These are phyloP conservation scores for Phataginus tricuspis DNA, from an alignment of 2,797 vertebrate species.

Conservation along the genomic window DNA sequence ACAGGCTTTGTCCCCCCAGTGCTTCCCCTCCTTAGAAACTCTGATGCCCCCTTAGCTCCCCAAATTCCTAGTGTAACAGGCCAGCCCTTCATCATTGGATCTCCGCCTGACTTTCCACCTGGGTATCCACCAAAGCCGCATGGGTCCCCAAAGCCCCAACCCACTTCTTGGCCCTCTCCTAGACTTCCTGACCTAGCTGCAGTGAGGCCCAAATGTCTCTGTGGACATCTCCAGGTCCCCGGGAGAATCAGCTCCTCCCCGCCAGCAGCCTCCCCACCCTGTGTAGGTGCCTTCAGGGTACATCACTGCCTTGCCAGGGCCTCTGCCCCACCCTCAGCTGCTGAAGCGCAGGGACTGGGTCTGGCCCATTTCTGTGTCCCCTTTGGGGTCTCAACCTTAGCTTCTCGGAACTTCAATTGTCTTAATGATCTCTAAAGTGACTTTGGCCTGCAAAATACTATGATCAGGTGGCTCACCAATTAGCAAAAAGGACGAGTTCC, in stretches of 20 bases:
- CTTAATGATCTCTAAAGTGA: not conserved
- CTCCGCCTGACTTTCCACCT: not conserved
- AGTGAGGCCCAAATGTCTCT: not conserved
- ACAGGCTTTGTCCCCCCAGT: not conserved
- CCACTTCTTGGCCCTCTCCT: not conserved
- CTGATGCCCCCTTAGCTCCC: not conserved
- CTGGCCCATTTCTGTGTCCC: not conserved
- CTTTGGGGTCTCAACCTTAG: not conserved
- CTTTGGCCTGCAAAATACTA: not conserved
- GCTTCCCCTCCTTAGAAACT: not conserved
- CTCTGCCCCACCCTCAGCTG: not conserved
- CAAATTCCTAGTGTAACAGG: not conserved
- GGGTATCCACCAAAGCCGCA: not conserved
- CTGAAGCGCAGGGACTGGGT: not conserved
- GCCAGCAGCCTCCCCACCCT: not conserved
- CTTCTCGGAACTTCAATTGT: not conserved
- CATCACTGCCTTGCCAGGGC: accelerated
- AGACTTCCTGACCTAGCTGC: not conserved
- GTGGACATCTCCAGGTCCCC: not conserved
- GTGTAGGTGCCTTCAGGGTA: not conserved
- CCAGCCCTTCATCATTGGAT: not conserved
- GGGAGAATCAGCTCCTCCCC: not conserved
- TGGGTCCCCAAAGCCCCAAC: not conserved
- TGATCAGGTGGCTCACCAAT: not conserved
- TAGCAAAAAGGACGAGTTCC: not conserved